phyloP scores from a whole-genome alignment of 2,113 vertebrate genomes.

The Equus quagga region DNA sequence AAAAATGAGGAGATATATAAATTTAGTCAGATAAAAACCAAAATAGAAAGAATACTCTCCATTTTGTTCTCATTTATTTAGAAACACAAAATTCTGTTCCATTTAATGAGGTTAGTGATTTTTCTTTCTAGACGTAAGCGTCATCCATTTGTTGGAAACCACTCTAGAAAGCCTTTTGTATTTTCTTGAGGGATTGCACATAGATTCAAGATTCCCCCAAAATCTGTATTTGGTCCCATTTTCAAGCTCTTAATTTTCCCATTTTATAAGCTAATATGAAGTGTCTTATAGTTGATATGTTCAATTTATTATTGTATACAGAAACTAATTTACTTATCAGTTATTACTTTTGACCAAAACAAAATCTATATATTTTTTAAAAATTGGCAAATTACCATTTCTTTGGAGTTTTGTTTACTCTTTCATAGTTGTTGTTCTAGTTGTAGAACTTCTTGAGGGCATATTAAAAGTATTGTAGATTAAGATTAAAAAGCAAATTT shows the following conservation, averaged over 20 bases:
- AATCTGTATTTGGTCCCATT: background rate
- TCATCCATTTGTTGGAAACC: background rate
- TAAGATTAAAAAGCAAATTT: background rate
- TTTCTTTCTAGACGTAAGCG: background rate
- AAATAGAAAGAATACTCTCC: background rate
- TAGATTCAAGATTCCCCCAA: background rate
- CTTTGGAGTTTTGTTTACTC: background rate
- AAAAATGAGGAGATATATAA: background rate
- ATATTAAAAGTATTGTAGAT: background rate
- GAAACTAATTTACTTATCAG: background rate
- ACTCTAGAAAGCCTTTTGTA: background rate
- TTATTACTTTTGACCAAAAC: background rate
- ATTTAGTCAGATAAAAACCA: background rate
- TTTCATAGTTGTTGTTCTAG: background rate
- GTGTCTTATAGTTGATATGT: background rate
- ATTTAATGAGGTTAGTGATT: background rate
- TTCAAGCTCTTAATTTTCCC: background rate
- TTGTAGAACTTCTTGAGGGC: background rate
- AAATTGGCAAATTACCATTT: background rate
- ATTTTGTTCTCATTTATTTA: background rate
- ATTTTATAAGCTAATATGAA: background rate
- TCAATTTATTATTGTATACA: background rate
- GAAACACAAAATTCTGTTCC: background rate
- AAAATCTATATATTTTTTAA: background rate
- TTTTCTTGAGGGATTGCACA: background rate